Conservation (phyloP, 2,888 invertebrate species). For the Myathropa florea region DNA sequence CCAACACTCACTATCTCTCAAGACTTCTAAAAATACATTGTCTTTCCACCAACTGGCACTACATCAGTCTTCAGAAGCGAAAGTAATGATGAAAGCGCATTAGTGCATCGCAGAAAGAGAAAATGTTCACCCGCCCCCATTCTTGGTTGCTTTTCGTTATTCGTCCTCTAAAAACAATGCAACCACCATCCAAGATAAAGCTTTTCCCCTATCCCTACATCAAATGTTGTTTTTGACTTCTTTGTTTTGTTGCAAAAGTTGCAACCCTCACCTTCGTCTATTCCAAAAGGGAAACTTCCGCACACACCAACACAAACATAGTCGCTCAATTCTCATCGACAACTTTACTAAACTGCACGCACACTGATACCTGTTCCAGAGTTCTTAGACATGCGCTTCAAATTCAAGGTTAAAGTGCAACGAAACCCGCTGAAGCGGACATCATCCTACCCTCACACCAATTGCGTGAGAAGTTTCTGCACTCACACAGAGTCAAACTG, state of each 20-base stretch:
- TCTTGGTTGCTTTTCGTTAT: constrained; percentile 2
- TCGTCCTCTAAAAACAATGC: constrained; percentile 52
- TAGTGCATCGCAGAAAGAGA: constrained; percentile 62
- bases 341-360: not conserved
- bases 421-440: constrained; percentile 75
- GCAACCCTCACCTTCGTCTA: constrained; percentile 67
- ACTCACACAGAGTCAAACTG: not conserved
- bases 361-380: constrained; percentile 41
- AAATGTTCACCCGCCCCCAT: constrained; percentile 47
- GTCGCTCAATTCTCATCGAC: not conserved
- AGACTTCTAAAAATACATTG: constrained; percentile 41
- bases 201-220: constrained; percentile 43
- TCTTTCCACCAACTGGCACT: constrained; percentile 10
- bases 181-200: constrained; percentile 15
- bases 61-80: constrained; percentile 64
- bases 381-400: constrained; percentile 72
- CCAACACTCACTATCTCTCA: not conserved
- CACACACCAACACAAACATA: constrained; percentile 43
- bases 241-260: constrained; percentile 23
- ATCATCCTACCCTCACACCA: constrained; percentile 37
- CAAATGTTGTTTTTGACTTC: not conserved
- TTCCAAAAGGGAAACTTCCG: constrained; percentile 68
- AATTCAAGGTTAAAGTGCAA: constrained; percentile 81
- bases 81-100: constrained; percentile 72
- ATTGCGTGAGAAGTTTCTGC: not conserved